Evolutionary conservation across 2,113 vertebrate species (phyloP).

Genomic region (Actenoides lindsayi): DNA sequence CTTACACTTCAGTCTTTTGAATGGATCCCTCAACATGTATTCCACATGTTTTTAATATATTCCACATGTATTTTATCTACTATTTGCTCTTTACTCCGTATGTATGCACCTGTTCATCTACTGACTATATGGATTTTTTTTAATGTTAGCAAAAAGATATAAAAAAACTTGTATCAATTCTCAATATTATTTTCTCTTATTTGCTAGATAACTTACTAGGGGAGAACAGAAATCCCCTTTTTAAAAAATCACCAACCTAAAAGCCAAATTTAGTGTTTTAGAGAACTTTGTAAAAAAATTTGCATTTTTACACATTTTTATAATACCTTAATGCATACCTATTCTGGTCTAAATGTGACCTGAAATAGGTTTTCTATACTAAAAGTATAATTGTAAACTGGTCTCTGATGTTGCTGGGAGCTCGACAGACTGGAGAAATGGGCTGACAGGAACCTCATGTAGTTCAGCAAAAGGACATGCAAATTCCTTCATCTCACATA

Average conservation of each 20-base stretch:
- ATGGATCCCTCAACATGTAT: not conserved
- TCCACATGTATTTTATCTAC: not conserved
- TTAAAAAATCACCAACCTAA: not conserved
- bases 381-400: not conserved
- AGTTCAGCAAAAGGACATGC: not conserved
- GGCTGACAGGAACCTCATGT: not conserved
- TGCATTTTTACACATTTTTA: not conserved
- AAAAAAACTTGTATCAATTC: not conserved
- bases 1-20: not conserved
- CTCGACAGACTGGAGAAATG: not conserved
- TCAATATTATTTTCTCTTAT: not conserved
- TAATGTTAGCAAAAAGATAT: not conserved
- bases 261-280: not conserved
- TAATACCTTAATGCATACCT: not conserved
- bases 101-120: not conserved
- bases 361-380: not conserved
- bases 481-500: not conserved
- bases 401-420: not conserved
- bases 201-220: not conserved
- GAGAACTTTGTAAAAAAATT: not conserved
- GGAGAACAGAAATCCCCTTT: fast-evolving
- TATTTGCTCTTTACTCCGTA: not conserved
- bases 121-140: not conserved
- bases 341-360: not conserved
- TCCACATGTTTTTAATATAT: not conserved